phyloP scores from a whole-genome alignment of 2,113 vertebrate genomes.

The Spea bombifrons region DNA sequence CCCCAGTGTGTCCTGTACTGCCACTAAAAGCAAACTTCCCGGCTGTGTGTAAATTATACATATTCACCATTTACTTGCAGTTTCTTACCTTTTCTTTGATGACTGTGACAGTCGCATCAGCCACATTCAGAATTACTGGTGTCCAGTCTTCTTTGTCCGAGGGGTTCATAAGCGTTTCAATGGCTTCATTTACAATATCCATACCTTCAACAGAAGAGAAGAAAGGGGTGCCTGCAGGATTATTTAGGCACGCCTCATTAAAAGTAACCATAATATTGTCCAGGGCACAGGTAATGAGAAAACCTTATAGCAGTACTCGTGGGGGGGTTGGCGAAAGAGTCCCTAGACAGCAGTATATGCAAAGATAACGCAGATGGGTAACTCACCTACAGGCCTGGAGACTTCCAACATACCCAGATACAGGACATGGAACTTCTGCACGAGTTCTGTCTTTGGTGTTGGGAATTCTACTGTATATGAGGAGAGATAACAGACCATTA shows the following conservation, averaged over 20 bases:
- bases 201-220: conserved; percentile 74
- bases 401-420: conserved; percentile 90
- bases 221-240: no score
- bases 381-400: conserved; percentile 86
- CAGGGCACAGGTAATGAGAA: no score
- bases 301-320: no score
- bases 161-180: conserved; percentile 81
- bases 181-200: conserved; percentile 91
- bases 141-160: conserved; percentile 87
- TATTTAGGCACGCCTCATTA: no score
- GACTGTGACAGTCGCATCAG: conserved; percentile 91
- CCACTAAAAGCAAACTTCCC: neutral
- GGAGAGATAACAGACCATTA: conserved; percentile 47
- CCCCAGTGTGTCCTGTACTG: neutral
- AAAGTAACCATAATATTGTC: no score
- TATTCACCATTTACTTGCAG: neutral
- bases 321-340: no score
- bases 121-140: conserved; percentile 89
- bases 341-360: neutral
- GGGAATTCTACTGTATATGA: conserved; percentile 87
- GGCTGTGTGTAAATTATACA: neutral
- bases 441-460: conserved; percentile 94
- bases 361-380: neutral
- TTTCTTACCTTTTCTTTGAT: conserved; percentile 82
- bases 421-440: conserved; percentile 93